A percentile compares a stretch with the other conserved stretches of the same genome.
Conservation (phyloP, 2,113 vertebrate species). For the Antechinus stuartii region DNA sequence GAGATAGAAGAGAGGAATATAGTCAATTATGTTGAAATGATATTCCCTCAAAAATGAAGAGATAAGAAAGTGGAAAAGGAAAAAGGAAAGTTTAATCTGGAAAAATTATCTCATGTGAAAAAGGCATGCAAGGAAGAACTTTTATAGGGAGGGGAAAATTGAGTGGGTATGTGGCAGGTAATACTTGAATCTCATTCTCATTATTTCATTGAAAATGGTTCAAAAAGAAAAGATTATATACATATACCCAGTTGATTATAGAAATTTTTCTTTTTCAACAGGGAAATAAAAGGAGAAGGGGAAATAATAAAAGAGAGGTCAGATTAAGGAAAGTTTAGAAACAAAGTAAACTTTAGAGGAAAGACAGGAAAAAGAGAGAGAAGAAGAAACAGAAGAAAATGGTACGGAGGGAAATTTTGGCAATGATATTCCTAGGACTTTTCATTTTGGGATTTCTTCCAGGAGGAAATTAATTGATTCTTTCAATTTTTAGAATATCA, state of each 20-base stretch:
- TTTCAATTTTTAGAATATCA: background rate
- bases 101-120: background rate
- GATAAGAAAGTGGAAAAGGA: background rate
- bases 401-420: background rate
- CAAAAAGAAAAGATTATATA: background rate
- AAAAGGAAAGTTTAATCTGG: background rate
- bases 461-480: background rate
- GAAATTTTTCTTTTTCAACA: background rate
- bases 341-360: too few species aligned
- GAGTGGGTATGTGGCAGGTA: background rate
- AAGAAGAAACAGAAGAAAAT: background rate
- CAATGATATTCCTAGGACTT: background rate
- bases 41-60: background rate
- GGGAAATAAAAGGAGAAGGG: background rate
- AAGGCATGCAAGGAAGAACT: background rate
- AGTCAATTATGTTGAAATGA: background rate
- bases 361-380: too few species aligned
- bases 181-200: background rate
- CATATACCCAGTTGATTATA: background rate
- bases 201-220: background rate
- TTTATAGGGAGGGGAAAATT: background rate
- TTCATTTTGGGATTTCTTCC: background rate
- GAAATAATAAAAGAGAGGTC: background rate
- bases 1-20: background rate
- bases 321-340: background rate